Evolutionary conservation across 2,888 invertebrate species (phyloP).

Genomic region (Electrophaes corylata): DNA sequence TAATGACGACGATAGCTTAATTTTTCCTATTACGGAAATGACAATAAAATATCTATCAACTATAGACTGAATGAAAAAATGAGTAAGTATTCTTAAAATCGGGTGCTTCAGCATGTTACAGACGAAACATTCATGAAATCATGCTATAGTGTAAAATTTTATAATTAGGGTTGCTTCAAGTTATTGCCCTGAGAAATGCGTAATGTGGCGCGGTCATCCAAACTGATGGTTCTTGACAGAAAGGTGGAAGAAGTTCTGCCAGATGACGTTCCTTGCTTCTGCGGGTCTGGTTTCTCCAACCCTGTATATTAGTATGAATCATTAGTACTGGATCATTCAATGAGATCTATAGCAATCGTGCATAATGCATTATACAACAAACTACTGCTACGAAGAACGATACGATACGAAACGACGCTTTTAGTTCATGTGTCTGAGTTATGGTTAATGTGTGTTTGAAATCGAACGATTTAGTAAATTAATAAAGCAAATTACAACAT

Average conservation of each 20-base stretch:
- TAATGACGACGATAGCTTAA: too few species aligned
- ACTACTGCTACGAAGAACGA: constrained; percentile 8
- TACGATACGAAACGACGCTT: constrained; percentile 6
- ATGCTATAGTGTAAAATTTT: constrained; percentile 17
- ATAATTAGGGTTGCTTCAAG: constrained; percentile 53
- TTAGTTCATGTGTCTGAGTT: background rate
- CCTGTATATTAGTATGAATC: constrained; percentile 72
- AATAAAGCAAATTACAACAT: constrained; percentile 35
- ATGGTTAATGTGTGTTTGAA: constrained; percentile 23
- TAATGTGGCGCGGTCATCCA: constrained; percentile 66
- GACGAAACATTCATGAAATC: constrained; percentile 3
- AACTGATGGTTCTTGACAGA: constrained; percentile 74
- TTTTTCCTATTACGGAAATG: too few species aligned
- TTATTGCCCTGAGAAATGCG: constrained; percentile 62
- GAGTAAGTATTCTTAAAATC: constrained; percentile 1
- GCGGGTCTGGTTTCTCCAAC: constrained; percentile 70
- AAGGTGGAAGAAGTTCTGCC: constrained; percentile 75
- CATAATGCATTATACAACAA: constrained; percentile 10
- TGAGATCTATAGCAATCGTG: constrained; percentile 9
- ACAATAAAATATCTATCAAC: too few species aligned
- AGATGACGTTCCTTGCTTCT: constrained; percentile 70
- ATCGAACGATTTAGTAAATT: constrained; percentile 35
- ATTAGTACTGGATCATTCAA: constrained; percentile 48
- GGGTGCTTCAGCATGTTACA: constrained; percentile 1
- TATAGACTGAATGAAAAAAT: background rate